Conservation (phyloP, 1,140 invertebrate genomes). For the Idris sp. region DNA sequence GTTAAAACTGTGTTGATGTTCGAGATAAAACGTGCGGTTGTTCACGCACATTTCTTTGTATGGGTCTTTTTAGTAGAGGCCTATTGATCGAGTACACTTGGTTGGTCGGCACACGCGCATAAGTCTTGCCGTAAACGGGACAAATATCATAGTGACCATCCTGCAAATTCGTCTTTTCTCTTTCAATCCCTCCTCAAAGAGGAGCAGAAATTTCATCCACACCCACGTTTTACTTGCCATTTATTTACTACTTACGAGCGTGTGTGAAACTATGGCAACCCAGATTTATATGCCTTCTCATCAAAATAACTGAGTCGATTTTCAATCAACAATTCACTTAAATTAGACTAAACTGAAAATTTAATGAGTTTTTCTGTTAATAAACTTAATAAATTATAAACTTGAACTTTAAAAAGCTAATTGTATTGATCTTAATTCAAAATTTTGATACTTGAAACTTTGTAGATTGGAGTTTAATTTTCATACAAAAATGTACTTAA, state of each 20-base stretch:
- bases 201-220: conserved; percentile 56
- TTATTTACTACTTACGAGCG: conserved; percentile 38
- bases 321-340: too few relatives aligned
- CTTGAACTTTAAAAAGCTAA: too few relatives aligned
- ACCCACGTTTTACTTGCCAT: conserved; percentile 28
- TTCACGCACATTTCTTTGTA: conserved; percentile 64
- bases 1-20: conserved; percentile 9
- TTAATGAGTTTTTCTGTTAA: too few relatives aligned
- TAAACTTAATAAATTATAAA: too few relatives aligned
- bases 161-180: conserved; percentile 72
- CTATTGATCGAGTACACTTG: conserved; percentile 77
- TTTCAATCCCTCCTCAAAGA: conserved; percentile 47
- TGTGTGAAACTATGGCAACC: conserved; percentile 54
- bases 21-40: conserved; percentile 32
- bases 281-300: background rate
- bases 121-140: conserved; percentile 77
- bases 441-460: too few relatives aligned
- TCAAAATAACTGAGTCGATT: too few relatives aligned
- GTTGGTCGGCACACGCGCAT: conserved; percentile 77
- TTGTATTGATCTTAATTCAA: too few relatives aligned
- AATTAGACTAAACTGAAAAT: too few relatives aligned
- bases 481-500: too few relatives aligned
- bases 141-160: conserved; percentile 76
- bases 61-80: conserved; percentile 75
- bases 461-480: too few relatives aligned